A percentile compares a stretch with the other conserved stretches of the same genome.
phyloP scores from a whole-genome alignment of 2,888 invertebrate species.

The Sarcophaga variegata region DNA sequence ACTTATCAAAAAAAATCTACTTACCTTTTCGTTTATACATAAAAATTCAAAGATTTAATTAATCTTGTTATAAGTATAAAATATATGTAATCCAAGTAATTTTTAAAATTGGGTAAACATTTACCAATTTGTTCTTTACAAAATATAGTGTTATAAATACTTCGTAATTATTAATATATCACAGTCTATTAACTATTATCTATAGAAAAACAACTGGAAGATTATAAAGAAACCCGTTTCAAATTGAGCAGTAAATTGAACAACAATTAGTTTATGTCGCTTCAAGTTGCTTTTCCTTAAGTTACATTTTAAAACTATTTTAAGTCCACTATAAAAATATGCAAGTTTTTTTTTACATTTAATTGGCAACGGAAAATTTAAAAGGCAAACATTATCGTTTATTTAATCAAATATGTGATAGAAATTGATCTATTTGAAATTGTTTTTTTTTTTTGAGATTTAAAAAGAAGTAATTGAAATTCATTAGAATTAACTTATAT shows the following conservation, averaged over 20 bases:
- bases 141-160: not conserved
- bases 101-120: not conserved
- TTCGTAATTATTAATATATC: not conserved
- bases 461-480: no score
- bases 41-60: not conserved
- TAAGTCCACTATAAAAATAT: not conserved
- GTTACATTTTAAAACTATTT: not conserved
- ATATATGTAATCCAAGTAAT: not conserved
- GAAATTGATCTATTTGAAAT: no score
- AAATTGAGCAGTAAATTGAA: not conserved
- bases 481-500: no score
- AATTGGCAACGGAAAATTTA: not conserved
- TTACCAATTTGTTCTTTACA: not conserved
- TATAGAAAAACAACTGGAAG: not conserved
- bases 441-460: no score
- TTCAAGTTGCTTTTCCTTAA: not conserved
- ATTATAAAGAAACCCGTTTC: not conserved
- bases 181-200: not conserved
- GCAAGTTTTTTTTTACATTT: not conserved
- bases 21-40: not conserved
- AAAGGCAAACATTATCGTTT: not conserved
- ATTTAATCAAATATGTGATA: no score
- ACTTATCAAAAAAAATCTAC: not conserved
- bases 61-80: not conserved
- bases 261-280: not conserved